Conservation (phyloP, 2,113 vertebrate genomes). For the Corydoras maculifer region DNA sequence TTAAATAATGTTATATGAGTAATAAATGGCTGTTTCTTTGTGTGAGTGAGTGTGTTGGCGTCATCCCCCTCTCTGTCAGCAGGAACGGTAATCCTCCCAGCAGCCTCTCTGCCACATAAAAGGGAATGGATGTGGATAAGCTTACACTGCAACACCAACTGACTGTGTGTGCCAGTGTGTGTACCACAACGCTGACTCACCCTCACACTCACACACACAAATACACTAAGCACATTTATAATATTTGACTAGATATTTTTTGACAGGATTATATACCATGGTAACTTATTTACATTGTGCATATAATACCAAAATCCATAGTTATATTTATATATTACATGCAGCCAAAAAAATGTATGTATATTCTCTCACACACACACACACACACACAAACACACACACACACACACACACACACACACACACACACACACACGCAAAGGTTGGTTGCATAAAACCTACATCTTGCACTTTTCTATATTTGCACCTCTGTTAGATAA, state of each 20-base stretch:
- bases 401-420: no score
- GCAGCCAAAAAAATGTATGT: no score
- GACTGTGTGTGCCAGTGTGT: constrained; percentile 11
- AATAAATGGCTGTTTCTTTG: not conserved
- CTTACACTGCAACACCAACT: constrained; percentile 14
- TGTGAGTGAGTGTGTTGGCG: constrained; percentile 6
- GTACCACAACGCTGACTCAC: constrained; percentile 15
- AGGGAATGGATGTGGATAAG: constrained; percentile 28
- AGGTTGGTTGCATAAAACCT: no score
- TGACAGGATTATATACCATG: not conserved
- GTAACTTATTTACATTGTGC: no score
- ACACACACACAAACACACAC: no score
- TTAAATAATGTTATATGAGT: no score
- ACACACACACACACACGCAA: no score
- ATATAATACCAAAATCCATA: no score
- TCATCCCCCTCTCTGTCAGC: constrained; percentile 21
- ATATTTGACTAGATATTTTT: not conserved
- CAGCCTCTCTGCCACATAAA: constrained; percentile 35
- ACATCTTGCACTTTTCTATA: no score
- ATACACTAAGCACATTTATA: not conserved
- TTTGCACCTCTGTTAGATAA: no score
- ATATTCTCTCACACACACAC: no score
- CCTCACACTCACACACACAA: constrained; percentile 26
- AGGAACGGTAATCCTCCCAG: constrained; percentile 38
- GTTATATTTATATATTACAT: no score